Evolutionary conservation across 2,888 invertebrate species (phyloP).

Genomic region (Nemurella pictetii): DNA sequence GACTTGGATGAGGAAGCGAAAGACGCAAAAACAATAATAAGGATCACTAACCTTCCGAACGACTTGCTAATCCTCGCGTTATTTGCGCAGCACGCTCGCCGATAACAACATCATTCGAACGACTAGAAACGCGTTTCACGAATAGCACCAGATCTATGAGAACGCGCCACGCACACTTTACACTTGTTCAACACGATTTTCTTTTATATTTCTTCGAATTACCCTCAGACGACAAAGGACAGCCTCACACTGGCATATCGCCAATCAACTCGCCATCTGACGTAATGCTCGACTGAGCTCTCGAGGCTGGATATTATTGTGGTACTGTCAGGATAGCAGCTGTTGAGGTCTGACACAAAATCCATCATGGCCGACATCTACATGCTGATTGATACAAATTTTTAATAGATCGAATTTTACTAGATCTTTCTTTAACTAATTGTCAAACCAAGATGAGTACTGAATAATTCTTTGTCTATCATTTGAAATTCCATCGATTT

Average conservation of each 20-base stretch:
- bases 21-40: not conserved
- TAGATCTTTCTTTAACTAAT: no score
- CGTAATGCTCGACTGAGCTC: not conserved
- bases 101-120: not conserved
- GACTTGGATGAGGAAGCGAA: not conserved
- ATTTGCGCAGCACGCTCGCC: not conserved
- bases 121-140: not conserved
- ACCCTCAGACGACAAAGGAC: not conserved
- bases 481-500: no score
- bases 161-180: not conserved
- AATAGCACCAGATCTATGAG: not conserved
- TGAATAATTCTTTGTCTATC: no score
- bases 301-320: not conserved
- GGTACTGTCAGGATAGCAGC: not conserved
- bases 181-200: not conserved
- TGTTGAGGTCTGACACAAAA: no score
- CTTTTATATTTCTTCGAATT: not conserved
- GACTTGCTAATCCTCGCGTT: not conserved
- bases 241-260: not conserved
- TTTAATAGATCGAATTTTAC: no score
- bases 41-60: not conserved
- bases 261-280: not conserved
- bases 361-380: no score
- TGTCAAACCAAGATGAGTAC: no score
- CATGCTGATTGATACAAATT: no score